phyloP scores from a whole-genome alignment of 2,113 vertebrate genomes.

The Loxodonta africana region DNA sequence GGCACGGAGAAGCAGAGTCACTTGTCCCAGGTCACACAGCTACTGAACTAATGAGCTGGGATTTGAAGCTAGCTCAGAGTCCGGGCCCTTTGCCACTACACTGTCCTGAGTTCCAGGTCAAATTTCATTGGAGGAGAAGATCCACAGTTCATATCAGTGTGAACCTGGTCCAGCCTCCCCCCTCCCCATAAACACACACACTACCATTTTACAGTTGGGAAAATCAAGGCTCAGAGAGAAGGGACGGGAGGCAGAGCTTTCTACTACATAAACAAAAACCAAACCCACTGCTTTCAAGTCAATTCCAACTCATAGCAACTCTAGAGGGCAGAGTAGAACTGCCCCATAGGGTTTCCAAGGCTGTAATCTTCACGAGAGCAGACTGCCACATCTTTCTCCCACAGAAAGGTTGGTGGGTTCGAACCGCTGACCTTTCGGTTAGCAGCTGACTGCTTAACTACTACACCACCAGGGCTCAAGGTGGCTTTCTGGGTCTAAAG shows the following conservation, averaged over 20 bases:
- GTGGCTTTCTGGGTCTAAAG: neutral
- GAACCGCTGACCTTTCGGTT: too few species aligned
- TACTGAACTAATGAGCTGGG: neutral
- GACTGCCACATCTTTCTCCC: too few species aligned
- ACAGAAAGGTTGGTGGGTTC: too few species aligned
- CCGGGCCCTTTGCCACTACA: rapidly evolving
- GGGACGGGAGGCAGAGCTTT: too few species aligned
- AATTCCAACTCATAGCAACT: too few species aligned
- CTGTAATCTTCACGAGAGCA: too few species aligned
- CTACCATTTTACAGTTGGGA: neutral
- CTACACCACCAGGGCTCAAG: neutral
- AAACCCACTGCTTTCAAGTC: too few species aligned
- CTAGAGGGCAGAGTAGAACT: too few species aligned
- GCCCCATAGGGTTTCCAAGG: too few species aligned
- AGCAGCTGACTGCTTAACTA: too few species aligned
- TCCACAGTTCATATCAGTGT: neutral
- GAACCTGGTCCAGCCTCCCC: neutral
- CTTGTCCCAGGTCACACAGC: neutral
- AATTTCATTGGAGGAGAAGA: neutral
- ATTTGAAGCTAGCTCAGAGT: neutral
- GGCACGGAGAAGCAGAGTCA: neutral
- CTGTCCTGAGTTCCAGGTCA: neutral
- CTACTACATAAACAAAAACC: too few species aligned
- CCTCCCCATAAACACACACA: neutral
- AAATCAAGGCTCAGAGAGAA: neutral